phyloP scores from a whole-genome alignment of 2,888 invertebrate genomes.

The Chirona hameri region DNA sequence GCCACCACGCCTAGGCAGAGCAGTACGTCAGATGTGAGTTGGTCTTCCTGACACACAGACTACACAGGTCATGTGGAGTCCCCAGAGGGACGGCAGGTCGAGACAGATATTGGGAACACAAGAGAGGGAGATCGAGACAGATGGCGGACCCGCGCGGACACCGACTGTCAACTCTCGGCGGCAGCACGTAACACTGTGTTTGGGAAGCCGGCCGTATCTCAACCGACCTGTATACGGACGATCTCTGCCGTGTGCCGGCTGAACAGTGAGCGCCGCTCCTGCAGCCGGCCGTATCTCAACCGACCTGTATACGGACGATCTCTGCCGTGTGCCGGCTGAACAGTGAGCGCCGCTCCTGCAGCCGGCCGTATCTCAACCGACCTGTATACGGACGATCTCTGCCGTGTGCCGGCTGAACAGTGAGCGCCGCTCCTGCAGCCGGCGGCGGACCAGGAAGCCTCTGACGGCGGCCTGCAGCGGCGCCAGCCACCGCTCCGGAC shows the following conservation, averaged over 20 bases:
- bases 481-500: conserved; percentile 45
- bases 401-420: conserved; percentile 44
- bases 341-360: too few relatives aligned
- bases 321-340: conserved; percentile 44
- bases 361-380: conserved; percentile 56
- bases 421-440: conserved; percentile 44
- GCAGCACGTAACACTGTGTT: too few relatives aligned
- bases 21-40: too few relatives aligned
- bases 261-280: conserved; percentile 35
- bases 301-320: conserved; percentile 55
- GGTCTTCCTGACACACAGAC: too few relatives aligned
- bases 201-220: too few relatives aligned
- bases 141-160: too few relatives aligned
- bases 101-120: too few relatives aligned
- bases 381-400: conserved; percentile 50
- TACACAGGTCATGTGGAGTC: too few relatives aligned
- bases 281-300: conserved; percentile 51
- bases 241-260: conserved; percentile 44
- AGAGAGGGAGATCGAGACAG: too few relatives aligned
- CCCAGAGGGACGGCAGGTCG: too few relatives aligned
- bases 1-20: conserved; percentile 61
- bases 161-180: too few relatives aligned
- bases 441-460: conserved; percentile 58
- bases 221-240: conserved; percentile 57
- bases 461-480: conserved; percentile 59